Percentiles rank a stretch among this genome's conserved stretches.
These are phyloP conservation scores for Holcopasites calliopsidis DNA, from an alignment of 1,140 invertebrate genomes.

Conservation along the genomic window DNA sequence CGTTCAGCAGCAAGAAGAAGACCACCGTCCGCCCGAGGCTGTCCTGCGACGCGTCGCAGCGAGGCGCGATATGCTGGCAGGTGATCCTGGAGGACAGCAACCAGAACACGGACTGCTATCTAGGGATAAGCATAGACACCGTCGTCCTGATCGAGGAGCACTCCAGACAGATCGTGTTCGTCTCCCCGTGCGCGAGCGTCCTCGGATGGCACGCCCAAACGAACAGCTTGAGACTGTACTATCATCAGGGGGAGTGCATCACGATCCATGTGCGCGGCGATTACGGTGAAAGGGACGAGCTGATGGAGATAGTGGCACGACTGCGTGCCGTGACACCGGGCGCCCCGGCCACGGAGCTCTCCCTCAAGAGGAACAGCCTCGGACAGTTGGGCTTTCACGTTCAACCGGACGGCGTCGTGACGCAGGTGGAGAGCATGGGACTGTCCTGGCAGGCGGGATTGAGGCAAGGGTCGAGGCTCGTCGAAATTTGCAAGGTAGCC, in stretches of 20 bases:
- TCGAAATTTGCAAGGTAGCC: slow-evolving; percentile 95
- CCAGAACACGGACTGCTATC: slow-evolving; percentile 87
- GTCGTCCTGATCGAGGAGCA: slow-evolving; percentile 93
- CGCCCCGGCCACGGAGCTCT: slow-evolving; percentile 87
- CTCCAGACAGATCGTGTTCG: slow-evolving; percentile 91
- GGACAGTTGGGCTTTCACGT: slow-evolving; percentile 97
- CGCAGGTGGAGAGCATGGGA: slow-evolving; percentile 93
- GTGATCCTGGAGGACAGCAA: slow-evolving; percentile 87
- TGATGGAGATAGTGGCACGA: slow-evolving; percentile 88
- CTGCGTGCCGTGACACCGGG: slow-evolving; percentile 87
- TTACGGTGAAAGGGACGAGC: slow-evolving; percentile 86
- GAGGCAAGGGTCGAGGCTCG: slow-evolving; percentile 91
- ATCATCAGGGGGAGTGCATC: slow-evolving; percentile 93
- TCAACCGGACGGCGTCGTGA: slow-evolving; percentile 96
- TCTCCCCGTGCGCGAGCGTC: slow-evolving; percentile 90
- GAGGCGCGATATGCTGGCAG: slow-evolving; percentile 90
- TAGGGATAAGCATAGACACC: slow-evolving; percentile 93
- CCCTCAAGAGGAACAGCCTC: slow-evolving; percentile 87
- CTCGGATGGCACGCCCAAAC: slow-evolving; percentile 89
- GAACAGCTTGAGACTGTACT: slow-evolving; percentile 85
- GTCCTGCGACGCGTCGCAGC: slow-evolving; percentile 84
- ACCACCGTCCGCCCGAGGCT: slow-evolving; percentile 84
- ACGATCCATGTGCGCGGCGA: slow-evolving; percentile 85
- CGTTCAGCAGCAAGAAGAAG: slow-evolving; percentile 87
- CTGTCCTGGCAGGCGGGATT: slow-evolving; percentile 94